Evolutionary conservation across 2,113 vertebrate species (phyloP).

Genomic region (Bubo bubo): DNA sequence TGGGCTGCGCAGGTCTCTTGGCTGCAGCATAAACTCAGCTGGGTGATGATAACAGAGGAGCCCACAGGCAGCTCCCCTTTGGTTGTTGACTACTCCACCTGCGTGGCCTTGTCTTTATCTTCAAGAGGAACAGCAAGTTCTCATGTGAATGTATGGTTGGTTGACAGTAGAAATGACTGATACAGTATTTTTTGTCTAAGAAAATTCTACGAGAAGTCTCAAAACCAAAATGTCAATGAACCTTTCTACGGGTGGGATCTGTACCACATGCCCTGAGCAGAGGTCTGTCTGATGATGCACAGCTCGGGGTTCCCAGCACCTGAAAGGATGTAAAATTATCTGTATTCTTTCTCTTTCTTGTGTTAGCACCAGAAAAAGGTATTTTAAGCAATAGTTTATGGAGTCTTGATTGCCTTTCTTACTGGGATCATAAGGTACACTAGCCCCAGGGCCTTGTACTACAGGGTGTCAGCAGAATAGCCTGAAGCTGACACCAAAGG

Average conservation of each 20-base stretch:
- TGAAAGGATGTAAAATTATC: not conserved
- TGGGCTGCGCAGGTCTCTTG: not conserved
- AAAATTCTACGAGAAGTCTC: not conserved
- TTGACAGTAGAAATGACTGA: not conserved
- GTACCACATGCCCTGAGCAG: not conserved
- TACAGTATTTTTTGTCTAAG: not conserved
- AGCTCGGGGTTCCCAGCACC: not conserved
- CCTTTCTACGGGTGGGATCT: not conserved
- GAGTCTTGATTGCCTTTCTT: not conserved
- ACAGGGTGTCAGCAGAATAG: not conserved
- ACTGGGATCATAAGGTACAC: not conserved
- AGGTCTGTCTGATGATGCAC: not conserved
- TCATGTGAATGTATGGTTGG: not conserved
- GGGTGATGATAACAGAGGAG: not conserved
- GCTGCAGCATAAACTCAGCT: not conserved
- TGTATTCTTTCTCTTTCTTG: not conserved
- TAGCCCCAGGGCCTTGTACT: not conserved
- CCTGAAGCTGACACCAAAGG: not conserved
- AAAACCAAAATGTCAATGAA: not conserved
- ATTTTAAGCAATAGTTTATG: not conserved
- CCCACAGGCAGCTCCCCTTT: not conserved
- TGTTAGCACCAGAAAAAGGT: not conserved
- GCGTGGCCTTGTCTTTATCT: not conserved
- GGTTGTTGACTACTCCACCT: rapidly evolving
- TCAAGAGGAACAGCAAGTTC: not conserved